A percentile compares a stretch with the other conserved stretches of the same genome.
phyloP scores from a whole-genome alignment of 53 echinoderm and acorn worm species.

The Patiria pectinifera region DNA sequence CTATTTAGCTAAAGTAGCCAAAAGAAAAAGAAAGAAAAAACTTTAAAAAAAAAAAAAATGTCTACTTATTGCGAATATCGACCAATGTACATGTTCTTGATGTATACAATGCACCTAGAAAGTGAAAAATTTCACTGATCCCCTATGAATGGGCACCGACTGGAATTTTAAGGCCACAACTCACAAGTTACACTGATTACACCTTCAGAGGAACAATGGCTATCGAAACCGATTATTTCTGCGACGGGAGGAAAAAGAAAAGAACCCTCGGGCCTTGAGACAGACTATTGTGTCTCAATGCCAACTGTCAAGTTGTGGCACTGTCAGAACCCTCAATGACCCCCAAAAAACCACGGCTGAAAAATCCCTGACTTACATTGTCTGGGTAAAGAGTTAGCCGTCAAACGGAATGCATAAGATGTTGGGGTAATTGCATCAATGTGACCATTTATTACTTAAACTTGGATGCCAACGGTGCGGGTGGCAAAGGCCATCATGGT shows the following conservation, averaged over 20 bases:
- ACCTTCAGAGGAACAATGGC: background rate
- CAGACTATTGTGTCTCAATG: background rate
- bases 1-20: too few relatives aligned
- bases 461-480: too few relatives aligned
- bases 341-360: background rate
- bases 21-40: too few relatives aligned
- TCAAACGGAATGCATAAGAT: background rate
- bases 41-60: too few relatives aligned
- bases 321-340: background rate
- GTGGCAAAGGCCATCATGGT: too few relatives aligned
- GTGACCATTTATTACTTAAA: too few relatives aligned
- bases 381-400: background rate
- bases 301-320: slow-evolving; percentile 5
- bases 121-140: background rate
- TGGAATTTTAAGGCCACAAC: background rate
- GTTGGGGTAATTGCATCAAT: too few relatives aligned
- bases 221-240: background rate
- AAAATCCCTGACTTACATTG: background rate
- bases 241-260: background rate
- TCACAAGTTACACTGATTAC: background rate
- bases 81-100: too few relatives aligned
- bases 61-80: too few relatives aligned
- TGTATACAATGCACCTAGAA: too few relatives aligned
- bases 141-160: too few relatives aligned
- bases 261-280: background rate